phyloP scores from a whole-genome alignment of 2,888 invertebrate species.

The Cephus sareptanus region DNA sequence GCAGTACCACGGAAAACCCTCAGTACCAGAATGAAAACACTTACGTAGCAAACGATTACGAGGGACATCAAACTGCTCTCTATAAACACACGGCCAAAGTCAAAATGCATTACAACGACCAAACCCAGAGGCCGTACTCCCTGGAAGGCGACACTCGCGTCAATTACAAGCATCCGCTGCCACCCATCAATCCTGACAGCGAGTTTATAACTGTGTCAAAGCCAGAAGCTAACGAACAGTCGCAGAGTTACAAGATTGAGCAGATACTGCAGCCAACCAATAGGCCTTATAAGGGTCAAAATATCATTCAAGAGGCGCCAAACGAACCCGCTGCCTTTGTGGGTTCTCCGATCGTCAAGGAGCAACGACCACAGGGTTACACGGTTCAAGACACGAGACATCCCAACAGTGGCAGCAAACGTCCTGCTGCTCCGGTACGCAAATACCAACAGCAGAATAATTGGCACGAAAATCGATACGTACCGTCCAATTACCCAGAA shows the following conservation, averaged over 20 bases:
- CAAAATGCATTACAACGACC: slow-evolving; percentile 70
- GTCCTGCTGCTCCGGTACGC: neutral
- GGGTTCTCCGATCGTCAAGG: neutral
- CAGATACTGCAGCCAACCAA: slow-evolving; percentile 11
- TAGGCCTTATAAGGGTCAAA: neutral
- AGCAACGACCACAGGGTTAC: neutral
- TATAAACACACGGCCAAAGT: slow-evolving; percentile 61
- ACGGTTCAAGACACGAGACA: neutral
- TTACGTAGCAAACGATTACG: slow-evolving; percentile 41
- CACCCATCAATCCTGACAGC: slow-evolving; percentile 76
- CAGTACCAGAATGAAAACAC: slow-evolving; percentile 40
- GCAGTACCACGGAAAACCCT: slow-evolving; percentile 54
- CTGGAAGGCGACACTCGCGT: slow-evolving; percentile 77
- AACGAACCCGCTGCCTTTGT: neutral
- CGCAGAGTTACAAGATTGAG: slow-evolving; percentile 22
- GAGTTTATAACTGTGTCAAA: slow-evolving; percentile 70
- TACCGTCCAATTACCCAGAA: slow-evolving; percentile 55
- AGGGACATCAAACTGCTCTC: slow-evolving; percentile 34
- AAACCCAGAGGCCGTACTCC: slow-evolving; percentile 66
- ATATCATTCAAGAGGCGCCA: neutral
- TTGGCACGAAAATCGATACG: slow-evolving; percentile 17
- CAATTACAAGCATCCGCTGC: slow-evolving; percentile 77
- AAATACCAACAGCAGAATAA: slow-evolving; percentile 29
- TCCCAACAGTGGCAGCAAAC: neutral
- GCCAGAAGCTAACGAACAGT: slow-evolving; percentile 22